Conservation (phyloP, 2,113 vertebrate species). For the Myotis davidii region DNA sequence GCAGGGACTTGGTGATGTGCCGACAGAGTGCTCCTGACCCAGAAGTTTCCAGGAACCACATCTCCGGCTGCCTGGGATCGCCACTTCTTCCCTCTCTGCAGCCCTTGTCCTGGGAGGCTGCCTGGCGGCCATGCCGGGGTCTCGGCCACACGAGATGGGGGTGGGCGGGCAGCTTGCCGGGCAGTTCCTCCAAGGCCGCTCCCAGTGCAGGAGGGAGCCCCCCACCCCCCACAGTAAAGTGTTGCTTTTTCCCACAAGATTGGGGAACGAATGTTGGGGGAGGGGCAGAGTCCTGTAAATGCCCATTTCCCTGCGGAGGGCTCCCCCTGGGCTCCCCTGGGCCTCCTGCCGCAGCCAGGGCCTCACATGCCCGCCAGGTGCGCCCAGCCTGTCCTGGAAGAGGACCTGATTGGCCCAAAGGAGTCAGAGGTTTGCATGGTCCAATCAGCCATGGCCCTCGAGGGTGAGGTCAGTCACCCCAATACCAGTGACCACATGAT, state of each 20-base stretch:
- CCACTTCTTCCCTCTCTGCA: not conserved
- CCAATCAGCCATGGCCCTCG: not conserved
- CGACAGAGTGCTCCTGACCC: rapidly evolving
- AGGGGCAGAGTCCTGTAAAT: too few species aligned
- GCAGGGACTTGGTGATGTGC: not conserved
- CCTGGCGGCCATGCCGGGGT: not conserved
- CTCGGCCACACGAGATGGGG: not conserved
- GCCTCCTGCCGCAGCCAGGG: too few species aligned
- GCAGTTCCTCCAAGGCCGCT: not conserved
- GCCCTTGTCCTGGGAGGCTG: not conserved
- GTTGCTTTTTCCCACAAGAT: not conserved
- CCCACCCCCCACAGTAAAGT: not conserved
- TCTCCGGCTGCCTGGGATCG: not conserved
- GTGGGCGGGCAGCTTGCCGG: rapidly evolving
- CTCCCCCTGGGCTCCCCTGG: rapidly evolving
- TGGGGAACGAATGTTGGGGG: not conserved
- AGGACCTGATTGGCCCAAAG: not conserved
- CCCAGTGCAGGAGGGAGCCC: too few species aligned
- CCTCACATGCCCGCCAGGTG: not conserved
- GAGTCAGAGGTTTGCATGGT: not conserved
- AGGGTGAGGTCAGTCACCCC: not conserved
- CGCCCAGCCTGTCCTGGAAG: not conserved
- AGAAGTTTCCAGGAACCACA: not conserved
- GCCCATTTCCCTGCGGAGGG: not conserved
- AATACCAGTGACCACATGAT: not conserved